Evolutionary conservation across 2,888 invertebrate genomes (phyloP), one percentile per base, ranked within the genome.

Genomic region (Formica aserva): DNA sequence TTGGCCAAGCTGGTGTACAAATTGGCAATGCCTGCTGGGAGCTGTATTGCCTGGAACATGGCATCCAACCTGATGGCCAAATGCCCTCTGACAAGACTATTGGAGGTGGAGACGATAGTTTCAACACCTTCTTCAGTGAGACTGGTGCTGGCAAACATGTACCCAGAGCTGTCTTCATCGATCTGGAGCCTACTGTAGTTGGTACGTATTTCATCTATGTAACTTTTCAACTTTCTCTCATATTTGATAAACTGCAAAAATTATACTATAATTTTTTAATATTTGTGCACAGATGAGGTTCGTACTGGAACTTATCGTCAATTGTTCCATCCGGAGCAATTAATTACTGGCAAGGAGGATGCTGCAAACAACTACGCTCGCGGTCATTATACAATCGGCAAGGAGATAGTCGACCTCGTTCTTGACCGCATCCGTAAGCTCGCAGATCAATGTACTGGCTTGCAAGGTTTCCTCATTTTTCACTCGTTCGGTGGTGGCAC

Each of bases 321-420:
- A 95, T 96, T 99, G 94, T 99, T 99, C 97, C 99, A 99, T 95
- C 99, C 99, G 87, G 99, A 99, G 96, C 99, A 99, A 95, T 96
- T 99, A 95, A 98, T 99, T 95, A 98, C 98, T 92, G 98, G 99
- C 92, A 99, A 99, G 95, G 99, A 99, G 95, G 99, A 99, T 94
- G 99, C 99, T 69, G 99, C 99, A 91, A 99, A 99, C 96, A 99
- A 99, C 96, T 99, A 99, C 90, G 99, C 99, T 86, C 97, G 99
- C 93, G 99, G 99, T 87, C 99, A 99, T 95, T 99, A 99, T 96
- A 99, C 99, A 89, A 98, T 99, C 93, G 99, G 98, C 94, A 98
- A 98, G 95, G 98, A 98, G 95, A 98, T 98, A 93, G 98, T 98
- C 84, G 98, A 98, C 95, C 95, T 98, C 92, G 98, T 98, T 6